phyloP scores from a whole-genome alignment of 1,140 invertebrate genomes.

The Macrobrachium nipponense region DNA sequence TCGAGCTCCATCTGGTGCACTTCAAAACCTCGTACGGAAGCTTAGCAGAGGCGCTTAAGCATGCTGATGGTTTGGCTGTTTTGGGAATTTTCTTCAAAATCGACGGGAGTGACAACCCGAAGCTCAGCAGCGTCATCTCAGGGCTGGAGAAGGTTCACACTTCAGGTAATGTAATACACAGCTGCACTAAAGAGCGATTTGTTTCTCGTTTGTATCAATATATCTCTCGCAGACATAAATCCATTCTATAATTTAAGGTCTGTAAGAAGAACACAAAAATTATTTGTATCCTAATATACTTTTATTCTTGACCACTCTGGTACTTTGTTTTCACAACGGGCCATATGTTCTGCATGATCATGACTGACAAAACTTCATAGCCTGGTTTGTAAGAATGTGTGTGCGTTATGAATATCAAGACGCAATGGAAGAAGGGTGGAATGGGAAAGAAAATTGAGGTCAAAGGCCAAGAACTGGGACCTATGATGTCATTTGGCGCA shows the following conservation, averaged over 20 bases:
- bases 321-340: too few relatives aligned
- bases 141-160: neutral
- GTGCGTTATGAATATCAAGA: neutral
- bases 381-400: neutral
- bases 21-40: conserved; percentile 80
- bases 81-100: conserved; percentile 81
- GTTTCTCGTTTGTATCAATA: neutral
- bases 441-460: too few relatives aligned
- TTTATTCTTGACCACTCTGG: too few relatives aligned
- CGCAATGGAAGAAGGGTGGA: too few relatives aligned
- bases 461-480: too few relatives aligned
- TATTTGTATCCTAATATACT: too few relatives aligned
- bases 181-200: neutral
- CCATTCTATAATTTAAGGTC: too few relatives aligned
- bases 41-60: conserved; percentile 77
- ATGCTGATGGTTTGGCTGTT: conserved; percentile 82
- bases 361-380: too few relatives aligned
- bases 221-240: neutral
- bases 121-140: neutral
- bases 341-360: too few relatives aligned
- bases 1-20: conserved; percentile 84
- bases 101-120: neutral
- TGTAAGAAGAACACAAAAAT: neutral
- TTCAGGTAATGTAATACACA: neutral
- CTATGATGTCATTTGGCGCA: too few relatives aligned